Evolutionary conservation across 2,888 invertebrate species (phyloP).

Genomic region (Anorthoa munda): DNA sequence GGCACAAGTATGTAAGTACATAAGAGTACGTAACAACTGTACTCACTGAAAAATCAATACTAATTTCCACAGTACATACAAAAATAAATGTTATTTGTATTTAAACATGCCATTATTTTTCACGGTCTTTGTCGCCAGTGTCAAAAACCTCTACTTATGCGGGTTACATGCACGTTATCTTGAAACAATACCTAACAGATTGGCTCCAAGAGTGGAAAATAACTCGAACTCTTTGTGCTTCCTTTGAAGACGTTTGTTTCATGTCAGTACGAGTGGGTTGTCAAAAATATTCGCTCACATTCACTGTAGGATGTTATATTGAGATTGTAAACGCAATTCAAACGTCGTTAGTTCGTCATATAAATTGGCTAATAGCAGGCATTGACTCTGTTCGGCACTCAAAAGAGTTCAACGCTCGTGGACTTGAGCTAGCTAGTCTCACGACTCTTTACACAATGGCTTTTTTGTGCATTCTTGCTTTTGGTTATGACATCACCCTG

Average conservation of each 20-base stretch:
- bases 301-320: slow-evolving; percentile 53
- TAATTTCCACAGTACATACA: slow-evolving; percentile 48
- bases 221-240: slow-evolving; percentile 44
- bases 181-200: slow-evolving; percentile 64
- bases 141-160: slow-evolving; percentile 80
- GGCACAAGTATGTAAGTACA: slow-evolving; percentile 19
- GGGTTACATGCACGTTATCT: slow-evolving; percentile 76
- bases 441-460: slow-evolving; percentile 89
- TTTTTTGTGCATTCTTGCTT: slow-evolving; percentile 88
- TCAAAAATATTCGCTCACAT: slow-evolving; percentile 44
- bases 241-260: slow-evolving; percentile 43
- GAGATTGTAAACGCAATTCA: slow-evolving; percentile 74
- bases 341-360: slow-evolving; percentile 77
- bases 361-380: slow-evolving; percentile 87
- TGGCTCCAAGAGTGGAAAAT: slow-evolving; percentile 57
- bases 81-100: slow-evolving; percentile 55
- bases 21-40: slow-evolving; percentile 37
- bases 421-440: slow-evolving; percentile 84
- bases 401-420: slow-evolving; percentile 90
- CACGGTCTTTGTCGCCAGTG: slow-evolving; percentile 74
- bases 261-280: slow-evolving; percentile 36
- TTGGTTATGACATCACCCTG: slow-evolving; percentile 89
- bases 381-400: slow-evolving; percentile 83
- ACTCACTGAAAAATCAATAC: slow-evolving; percentile 57
- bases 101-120: slow-evolving; percentile 64